These are phyloP conservation scores for Ptychodera flava DNA, from an alignment of 35 echinoderm and acorn worm species.

Conservation along the genomic window DNA sequence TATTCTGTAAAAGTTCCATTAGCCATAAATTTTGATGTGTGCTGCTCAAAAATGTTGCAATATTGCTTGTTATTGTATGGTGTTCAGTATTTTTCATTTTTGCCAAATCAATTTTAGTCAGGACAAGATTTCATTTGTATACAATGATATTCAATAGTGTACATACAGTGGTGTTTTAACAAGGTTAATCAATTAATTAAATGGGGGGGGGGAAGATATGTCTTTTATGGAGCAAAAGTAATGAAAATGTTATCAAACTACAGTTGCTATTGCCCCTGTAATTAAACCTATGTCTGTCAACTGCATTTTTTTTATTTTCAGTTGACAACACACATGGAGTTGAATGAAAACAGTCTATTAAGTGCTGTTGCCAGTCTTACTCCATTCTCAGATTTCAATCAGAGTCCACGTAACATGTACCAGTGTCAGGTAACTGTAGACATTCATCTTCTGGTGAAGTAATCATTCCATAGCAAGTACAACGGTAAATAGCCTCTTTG, in stretches of 20 bases:
- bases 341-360: constrained; percentile 57
- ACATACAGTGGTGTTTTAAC: no score
- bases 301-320: constrained; percentile 4
- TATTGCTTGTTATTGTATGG: neutral
- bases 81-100: neutral
- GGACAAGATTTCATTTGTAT: no score
- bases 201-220: no score
- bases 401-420: constrained; percentile 93
- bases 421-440: constrained; percentile 96
- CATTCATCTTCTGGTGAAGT: no score
- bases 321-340: constrained; percentile 73
- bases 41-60: no score
- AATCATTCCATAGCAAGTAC: no score
- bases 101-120: neutral
- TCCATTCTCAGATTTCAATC: constrained; percentile 94
- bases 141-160: neutral
- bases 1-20: no score
- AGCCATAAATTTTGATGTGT: no score
- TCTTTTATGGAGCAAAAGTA: no score
- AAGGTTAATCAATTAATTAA: no score
- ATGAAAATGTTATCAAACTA: no score
- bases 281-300: neutral
- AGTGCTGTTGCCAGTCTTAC: constrained; percentile 79
- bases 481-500: no score
- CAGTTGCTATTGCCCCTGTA: neutral